phyloP scores from a whole-genome alignment of 2,113 vertebrate genomes.

The Onychostruthus taczanowskii region DNA sequence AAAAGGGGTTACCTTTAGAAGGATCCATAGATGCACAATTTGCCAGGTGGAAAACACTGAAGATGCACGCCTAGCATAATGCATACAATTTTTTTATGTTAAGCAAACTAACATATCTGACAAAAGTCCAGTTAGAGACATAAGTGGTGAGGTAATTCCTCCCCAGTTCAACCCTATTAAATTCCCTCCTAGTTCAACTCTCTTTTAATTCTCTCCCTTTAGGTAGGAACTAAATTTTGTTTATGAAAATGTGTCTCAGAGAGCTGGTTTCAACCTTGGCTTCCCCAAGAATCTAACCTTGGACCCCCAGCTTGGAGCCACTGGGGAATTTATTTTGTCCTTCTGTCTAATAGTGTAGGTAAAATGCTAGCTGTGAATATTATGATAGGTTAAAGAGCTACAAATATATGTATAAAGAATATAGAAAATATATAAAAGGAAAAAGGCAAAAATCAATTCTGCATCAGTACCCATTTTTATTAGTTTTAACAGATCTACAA shows the following conservation, averaged over 20 bases:
- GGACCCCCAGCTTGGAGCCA: background rate
- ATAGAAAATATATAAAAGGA: background rate
- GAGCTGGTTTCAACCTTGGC: background rate
- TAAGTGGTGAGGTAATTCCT: background rate
- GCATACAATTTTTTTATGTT: background rate
- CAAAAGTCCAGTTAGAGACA: background rate
- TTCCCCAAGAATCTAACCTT: background rate
- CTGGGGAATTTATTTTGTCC: too few relatives aligned
- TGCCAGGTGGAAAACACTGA: background rate
- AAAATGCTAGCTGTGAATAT: background rate
- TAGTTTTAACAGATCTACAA: background rate
- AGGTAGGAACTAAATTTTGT: background rate
- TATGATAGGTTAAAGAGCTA: background rate
- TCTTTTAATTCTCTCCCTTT: background rate
- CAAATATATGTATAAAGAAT: background rate
- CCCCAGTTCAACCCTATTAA: background rate
- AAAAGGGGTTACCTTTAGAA: background rate
- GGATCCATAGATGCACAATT: background rate
- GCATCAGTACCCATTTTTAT: background rate
- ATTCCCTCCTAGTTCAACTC: accelerated
- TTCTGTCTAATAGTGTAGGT: background rate
- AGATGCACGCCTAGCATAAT: background rate
- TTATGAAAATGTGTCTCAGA: background rate
- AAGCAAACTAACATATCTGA: background rate
- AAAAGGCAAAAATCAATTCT: background rate